These are phyloP conservation scores for Bubo bubo DNA, from an alignment of 2,113 vertebrate species.

Conservation along the genomic window DNA sequence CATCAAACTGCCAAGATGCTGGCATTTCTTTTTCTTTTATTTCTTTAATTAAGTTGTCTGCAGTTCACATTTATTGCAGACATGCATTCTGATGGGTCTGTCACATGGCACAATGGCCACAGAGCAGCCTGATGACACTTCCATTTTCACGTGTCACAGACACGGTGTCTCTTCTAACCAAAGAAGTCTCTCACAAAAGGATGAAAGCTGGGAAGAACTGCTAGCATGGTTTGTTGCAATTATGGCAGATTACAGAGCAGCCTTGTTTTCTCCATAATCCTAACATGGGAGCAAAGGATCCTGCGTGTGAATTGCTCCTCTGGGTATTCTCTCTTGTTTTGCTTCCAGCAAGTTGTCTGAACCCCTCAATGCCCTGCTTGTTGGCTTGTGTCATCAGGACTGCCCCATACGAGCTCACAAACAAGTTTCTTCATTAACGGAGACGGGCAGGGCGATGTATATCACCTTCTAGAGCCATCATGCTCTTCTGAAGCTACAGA, in stretches of 20 bases:
- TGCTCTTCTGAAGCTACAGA: background rate
- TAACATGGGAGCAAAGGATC: background rate
- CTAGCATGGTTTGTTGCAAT: background rate
- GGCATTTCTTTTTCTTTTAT: background rate
- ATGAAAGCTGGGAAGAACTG: background rate
- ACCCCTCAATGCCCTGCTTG: background rate
- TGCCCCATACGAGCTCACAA: background rate
- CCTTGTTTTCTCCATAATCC: background rate
- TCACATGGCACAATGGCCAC: background rate
- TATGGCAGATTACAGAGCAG: background rate
- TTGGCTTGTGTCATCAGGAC: background rate
- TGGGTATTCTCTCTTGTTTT: background rate
- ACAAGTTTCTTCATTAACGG: background rate
- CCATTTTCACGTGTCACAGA: background rate
- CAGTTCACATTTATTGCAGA: background rate
- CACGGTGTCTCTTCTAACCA: background rate
- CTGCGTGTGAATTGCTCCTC: background rate
- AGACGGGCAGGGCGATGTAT: rapidly evolving
- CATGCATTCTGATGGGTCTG: background rate
- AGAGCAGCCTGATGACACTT: background rate
- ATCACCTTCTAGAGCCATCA: background rate
- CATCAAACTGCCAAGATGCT: background rate
- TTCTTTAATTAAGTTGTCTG: background rate
- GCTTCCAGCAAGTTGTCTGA: background rate
- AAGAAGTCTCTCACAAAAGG: background rate